Evolutionary conservation across 2,113 vertebrate genomes (phyloP), one percentile per base, ranked within the genome.

Genomic region (Monopterus albus): DNA sequence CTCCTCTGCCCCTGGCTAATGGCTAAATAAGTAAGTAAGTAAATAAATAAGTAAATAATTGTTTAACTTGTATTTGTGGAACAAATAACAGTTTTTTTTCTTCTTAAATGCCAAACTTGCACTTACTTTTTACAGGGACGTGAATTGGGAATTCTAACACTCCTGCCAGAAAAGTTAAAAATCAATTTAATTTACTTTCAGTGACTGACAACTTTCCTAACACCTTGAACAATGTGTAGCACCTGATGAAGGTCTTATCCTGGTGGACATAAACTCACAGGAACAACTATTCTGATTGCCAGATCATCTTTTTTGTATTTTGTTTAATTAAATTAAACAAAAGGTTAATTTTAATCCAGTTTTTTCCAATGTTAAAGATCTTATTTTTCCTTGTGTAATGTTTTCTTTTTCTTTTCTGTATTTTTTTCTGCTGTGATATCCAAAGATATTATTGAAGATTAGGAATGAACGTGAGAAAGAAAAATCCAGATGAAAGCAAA

Each of bases 271-370:
- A 6, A 39, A 9, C 40, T 25, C 29, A 56, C 29, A 26, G 13
- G 5, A 65, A 23, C 11, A 26, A 56, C 62, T 82, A 59, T 75
- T 75, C 73, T 75, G 23, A 75, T 83, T 57, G 35, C 28, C 2
- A 4, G 26, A 65, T 66, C 52, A 42, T 57, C 40, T 33, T 75
- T 55, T 40, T 59, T 40, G 31, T 65, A 57, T 45, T 59, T 75
- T 58, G 28, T 62, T 78, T 36, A 81, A 79, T 77, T 66, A 4
- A 72, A 51, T 75, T 59, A 81, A 46, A 59, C 29, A 17, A 40
- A 60, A 61, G 5, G 17, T 20, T 31, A 36, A 60, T 38, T 13
- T 20, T 50, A 28, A 40, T 65, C 43, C 6, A 13, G 6, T 35
- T n/a, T n/a, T n/a, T n/a, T n/a, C 20, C 29, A 9, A 7, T 26